phyloP scores from a whole-genome alignment of 2,113 vertebrate species.

The Dissostichus mawsoni region DNA sequence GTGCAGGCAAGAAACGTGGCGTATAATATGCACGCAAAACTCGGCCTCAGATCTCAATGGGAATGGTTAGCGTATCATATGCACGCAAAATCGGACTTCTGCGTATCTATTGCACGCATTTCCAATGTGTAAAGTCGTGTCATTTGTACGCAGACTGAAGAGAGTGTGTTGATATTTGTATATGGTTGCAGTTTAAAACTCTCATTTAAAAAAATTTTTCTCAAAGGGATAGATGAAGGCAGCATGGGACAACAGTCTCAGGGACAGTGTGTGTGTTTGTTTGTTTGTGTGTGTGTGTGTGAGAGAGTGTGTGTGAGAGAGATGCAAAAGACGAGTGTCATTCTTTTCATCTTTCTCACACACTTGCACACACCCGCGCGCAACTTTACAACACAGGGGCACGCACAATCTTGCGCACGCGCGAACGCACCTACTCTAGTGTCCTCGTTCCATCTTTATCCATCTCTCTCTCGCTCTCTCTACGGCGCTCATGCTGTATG shows the following conservation, averaged over 20 bases:
- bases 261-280: slow-evolving; percentile 9
- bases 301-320: not conserved
- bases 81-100: too few relatives aligned
- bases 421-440: slow-evolving; percentile 42
- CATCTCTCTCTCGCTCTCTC: slow-evolving; percentile 37
- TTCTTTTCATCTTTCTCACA: not conserved
- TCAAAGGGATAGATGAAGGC: slow-evolving; percentile 32
- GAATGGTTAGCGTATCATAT: too few relatives aligned
- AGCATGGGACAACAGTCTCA: slow-evolving; percentile 63
- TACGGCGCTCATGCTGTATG: slow-evolving; percentile 60
- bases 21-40: too few relatives aligned
- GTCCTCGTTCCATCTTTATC: slow-evolving; percentile 67
- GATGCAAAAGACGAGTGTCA: slow-evolving; percentile 32
- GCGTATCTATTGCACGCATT: too few relatives aligned
- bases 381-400: slow-evolving; percentile 23
- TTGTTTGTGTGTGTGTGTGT: not conserved
- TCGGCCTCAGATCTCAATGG: too few relatives aligned
- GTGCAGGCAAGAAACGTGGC: too few relatives aligned
- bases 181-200: not conserved
- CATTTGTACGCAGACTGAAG: too few relatives aligned
- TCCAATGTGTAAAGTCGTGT: too few relatives aligned
- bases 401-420: slow-evolving; percentile 41
- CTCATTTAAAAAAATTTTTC: not conserved
- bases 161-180: not conserved
- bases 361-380: not conserved